Base-by-base conservation (phyloP, 2,888 invertebrate genomes). In the Acholoe squamosa region DNA sequence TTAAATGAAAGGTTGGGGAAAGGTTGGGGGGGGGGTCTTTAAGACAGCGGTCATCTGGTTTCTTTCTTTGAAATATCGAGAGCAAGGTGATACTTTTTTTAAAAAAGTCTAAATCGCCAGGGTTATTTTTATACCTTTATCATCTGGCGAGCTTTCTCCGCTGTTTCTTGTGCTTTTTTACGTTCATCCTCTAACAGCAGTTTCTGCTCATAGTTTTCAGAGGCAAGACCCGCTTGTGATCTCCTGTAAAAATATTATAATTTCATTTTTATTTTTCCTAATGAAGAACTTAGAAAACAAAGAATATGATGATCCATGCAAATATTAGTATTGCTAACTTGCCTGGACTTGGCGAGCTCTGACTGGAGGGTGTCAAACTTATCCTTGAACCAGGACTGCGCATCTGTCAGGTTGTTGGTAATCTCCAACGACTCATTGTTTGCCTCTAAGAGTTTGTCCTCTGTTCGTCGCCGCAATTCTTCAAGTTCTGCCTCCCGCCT, bases 381-480 rank as follows among this genome's bases (percentile, higher is more conserved):
- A 43, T 93, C 93, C 89, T 93, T 94, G 91, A 95, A 95, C 95
- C 95, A 95, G 34, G 94, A 93, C 90, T 95, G 94, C 1, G 95
- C 95, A 92, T 94, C 94, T 89, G 94, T 93, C n/a, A 95, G 92
- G 91, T 94, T 94, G 33, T 92, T 91, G 5, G 95, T 94, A 28
- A 95, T 94, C 94, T 95, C 91, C 16, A 92, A 84, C 12, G 95
- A 94, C 91, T 95, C 95, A 71, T 94, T 92, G 76, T 94, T 94
- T 16, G 94, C 94, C 88, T 94, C 94, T 67, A 92, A 91, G 61
- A 95, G 92, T 90, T 93, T 93, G 61, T 93, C 93, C 90, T 95
- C 94, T 25, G 94, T 93, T 22, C 92, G 90, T 43, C 92, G 89
- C 84, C 93, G 93, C 91, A 94, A 91, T 34, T 92, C 91, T 43